These are phyloP conservation scores for Gambusia holbrooki DNA, from an alignment of 2,113 vertebrate species.

Conservation along the genomic window DNA sequence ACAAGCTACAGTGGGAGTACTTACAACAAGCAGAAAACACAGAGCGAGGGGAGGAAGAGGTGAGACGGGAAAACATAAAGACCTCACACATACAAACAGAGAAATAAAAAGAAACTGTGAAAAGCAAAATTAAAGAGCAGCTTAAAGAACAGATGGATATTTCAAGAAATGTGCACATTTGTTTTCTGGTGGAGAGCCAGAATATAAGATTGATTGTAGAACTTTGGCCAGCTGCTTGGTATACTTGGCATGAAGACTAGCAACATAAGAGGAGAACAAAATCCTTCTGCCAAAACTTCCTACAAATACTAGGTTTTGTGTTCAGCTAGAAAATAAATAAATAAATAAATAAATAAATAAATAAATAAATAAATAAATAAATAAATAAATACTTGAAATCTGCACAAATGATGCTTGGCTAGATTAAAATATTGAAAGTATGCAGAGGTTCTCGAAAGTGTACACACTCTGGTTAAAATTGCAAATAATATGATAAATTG, in stretches of 20 bases:
- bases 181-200: constrained; percentile 2
- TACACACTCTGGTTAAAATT: background rate
- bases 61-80: constrained; percentile 23
- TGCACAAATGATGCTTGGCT: background rate
- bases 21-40: constrained; percentile 56
- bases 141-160: constrained; percentile 12
- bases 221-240: background rate
- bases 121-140: constrained; percentile 6
- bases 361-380: too few relatives aligned
- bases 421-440: background rate
- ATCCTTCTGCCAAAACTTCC: background rate
- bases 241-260: background rate
- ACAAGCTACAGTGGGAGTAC: constrained; percentile 40
- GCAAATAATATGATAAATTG: background rate
- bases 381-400: background rate
- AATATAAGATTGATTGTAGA: constrained; percentile 13
- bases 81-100: constrained; percentile 1
- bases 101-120: constrained; percentile 2
- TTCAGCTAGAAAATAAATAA: background rate
- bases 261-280: background rate
- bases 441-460: background rate
- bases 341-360: too few relatives aligned
- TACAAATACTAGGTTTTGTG: background rate
- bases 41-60: constrained; percentile 19
- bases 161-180: constrained; percentile 14